Conservation (phyloP, 2,113 vertebrate species). For the Raphicerus campestris region DNA sequence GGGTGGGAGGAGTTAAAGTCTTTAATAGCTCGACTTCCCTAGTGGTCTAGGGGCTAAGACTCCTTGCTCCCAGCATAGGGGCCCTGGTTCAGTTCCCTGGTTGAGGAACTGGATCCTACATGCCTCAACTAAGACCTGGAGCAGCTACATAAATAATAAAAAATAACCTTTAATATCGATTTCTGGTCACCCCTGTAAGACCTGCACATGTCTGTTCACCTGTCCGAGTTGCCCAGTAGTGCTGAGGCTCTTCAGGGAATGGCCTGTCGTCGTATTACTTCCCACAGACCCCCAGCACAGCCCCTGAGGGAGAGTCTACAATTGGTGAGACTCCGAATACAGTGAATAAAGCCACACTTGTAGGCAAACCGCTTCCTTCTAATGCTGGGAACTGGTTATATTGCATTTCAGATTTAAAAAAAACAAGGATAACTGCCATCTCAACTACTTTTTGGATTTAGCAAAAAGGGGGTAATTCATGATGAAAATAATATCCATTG, state of each 20-base stretch:
- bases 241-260: fast-evolving
- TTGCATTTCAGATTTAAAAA: neutral
- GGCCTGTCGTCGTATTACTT: fast-evolving
- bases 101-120: neutral
- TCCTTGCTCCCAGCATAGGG: neutral
- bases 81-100: neutral
- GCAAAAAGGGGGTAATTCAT: neutral
- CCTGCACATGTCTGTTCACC: fast-evolving
- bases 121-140: neutral
- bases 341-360: fast-evolving
- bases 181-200: fast-evolving
- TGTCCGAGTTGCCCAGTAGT: fast-evolving
- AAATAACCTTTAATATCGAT: neutral
- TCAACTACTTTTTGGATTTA: neutral
- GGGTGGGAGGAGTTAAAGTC: neutral
- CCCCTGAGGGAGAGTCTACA: neutral
- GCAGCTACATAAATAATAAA: neutral
- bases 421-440: too few species aligned
- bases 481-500: neutral
- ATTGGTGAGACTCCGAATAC: fast-evolving
- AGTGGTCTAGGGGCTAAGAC: neutral
- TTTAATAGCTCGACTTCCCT: neutral
- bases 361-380: neutral
- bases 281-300: fast-evolving
- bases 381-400: fast-evolving